Evolutionary conservation across 37 sponge, comb jelly and placozoan genomes (phyloP), one percentile per base, ranked within the genome.

Genomic region (Cladorhizidae sp.): DNA sequence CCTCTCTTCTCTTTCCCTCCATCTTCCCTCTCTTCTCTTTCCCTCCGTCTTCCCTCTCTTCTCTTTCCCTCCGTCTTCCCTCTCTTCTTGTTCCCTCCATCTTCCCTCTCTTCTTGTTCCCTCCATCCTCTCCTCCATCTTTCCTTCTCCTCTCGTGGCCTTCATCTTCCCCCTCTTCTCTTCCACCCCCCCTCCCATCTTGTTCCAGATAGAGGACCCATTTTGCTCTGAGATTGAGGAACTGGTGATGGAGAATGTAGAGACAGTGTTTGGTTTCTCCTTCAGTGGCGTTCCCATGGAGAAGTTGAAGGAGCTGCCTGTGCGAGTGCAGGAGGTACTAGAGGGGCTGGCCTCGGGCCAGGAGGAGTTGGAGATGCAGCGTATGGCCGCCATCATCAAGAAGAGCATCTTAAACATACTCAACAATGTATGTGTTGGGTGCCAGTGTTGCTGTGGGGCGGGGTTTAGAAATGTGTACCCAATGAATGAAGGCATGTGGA

Each of bases 301-400:
- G 43, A 86, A 88, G 77, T 52, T 95, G 55, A 64, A 43, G 6
- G 17, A 15, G 2, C 33, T 80, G 33, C 57, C 78, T 38, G 68
- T 79, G 9, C 89, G 88, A 42, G 89, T 91, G 39, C 31, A 81
- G 25, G 72, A 42, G 14, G 67, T 94, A 7, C 51, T 94, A 70
- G 28, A 39, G 15, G 78, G 39, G 0, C 31, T 93, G n/a, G 79
- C 65, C 25, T 33, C 37, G 42, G 94, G 91, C 0, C 55, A 42
- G 11, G 80, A 79, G 61, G 54, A 33, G 23, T 21, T 96, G 18
- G 92, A 96, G 55, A 85, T 91, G 86, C 42, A 61, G 39, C 69
- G 97, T 25, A 87, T 96, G 81, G 9, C 7, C 15, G 73, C 81
- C n/a, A 80, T 96, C 40, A 67, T 96, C 51, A 68, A 75, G n/a